These are phyloP conservation scores for Ceryle rudis DNA, from an alignment of 2,797 vertebrate genomes.

Conservation along the genomic window DNA sequence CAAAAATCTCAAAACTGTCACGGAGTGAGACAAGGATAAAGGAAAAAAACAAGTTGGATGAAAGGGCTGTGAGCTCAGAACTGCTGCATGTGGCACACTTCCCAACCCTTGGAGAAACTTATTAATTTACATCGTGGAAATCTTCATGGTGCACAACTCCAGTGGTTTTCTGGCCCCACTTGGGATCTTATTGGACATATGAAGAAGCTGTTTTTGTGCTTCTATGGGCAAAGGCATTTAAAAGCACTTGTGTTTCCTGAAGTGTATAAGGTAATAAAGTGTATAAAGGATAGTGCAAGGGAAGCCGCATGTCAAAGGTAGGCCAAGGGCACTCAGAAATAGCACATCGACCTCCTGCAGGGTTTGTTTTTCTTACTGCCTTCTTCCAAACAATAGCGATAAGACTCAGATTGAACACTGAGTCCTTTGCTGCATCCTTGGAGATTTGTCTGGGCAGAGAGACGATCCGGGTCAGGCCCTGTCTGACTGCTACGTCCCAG, in stretches of 20 bases:
- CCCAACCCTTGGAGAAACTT: conserved; percentile 55
- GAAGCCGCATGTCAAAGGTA: neutral
- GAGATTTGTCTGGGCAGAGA: neutral
- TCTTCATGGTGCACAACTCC: conserved; percentile 34
- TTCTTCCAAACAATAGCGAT: neutral
- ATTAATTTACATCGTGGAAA: conserved; percentile 5
- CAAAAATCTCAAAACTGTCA: conserved; percentile 66
- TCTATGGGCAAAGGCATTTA: neutral
- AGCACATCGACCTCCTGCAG: neutral
- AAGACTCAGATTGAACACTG: neutral
- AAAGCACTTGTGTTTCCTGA: neutral
- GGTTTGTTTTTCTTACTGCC: neutral
- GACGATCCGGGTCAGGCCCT: neutral
- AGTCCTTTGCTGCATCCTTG: neutral
- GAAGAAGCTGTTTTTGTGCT: neutral
- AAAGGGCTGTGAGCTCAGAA: conserved; percentile 52
- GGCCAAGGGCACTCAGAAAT: neutral
- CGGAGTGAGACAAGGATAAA: conserved; percentile 54
- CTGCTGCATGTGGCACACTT: conserved; percentile 52
- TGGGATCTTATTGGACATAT: neutral
- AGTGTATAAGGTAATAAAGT: neutral
- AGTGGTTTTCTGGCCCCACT: conserved; percentile 33
- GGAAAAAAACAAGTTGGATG: conserved; percentile 51
- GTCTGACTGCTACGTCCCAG: rapidly evolving
- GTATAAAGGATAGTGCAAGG: neutral